Evolutionary conservation across 2,113 vertebrate species (phyloP), one percentile per base, ranked within the genome.

Genomic region (Lophius piscatorius): DNA sequence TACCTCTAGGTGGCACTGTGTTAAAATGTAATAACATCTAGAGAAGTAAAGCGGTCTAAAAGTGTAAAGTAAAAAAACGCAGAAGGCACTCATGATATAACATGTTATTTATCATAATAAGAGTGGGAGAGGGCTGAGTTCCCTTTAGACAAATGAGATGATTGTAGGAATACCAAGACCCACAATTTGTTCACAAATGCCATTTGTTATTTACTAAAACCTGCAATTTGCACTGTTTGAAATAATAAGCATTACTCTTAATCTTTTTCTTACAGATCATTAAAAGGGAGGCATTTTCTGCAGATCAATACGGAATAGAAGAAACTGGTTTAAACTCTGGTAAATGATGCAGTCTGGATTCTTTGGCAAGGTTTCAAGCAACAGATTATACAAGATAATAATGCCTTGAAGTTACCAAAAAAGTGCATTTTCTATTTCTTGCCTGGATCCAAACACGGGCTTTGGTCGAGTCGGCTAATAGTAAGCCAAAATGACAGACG

Each of bases 1-100:
- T 17, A 24, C 84, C 89, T 74, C 68, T 73, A 31, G 81, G 60
- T 83, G 87, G 70, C 78, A 29, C 58, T 83, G 50, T 69, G 12
- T 39, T 68, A 73, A 77, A 77, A 70, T 24, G 2, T 69, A 68
- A 70, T 36, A 31, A n/a, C 5, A 23, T 31, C 16, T 7, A 5
- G 3, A 34, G 1, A 6, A 31, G 17, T 12, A 11, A 0, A 44
- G n/a, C 21, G 26, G 39, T 10, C n/a, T 40, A 2, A 23, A 67
- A 49, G 23, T 50, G 8, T 13, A 14, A 58, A 46, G 9, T 22
- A 1, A 4, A 39, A 35, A 6, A 35, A 3, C 11, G 1, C 40
- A 10, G 41, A 23, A 28, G 36, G 44, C 56, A 24, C 48, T 62
- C 34, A 10, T 54, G 62, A 63, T 24, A 21, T 16, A 70, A 74